phyloP scores from a whole-genome alignment of 1,140 invertebrate species.

The Atta cephalotes region DNA sequence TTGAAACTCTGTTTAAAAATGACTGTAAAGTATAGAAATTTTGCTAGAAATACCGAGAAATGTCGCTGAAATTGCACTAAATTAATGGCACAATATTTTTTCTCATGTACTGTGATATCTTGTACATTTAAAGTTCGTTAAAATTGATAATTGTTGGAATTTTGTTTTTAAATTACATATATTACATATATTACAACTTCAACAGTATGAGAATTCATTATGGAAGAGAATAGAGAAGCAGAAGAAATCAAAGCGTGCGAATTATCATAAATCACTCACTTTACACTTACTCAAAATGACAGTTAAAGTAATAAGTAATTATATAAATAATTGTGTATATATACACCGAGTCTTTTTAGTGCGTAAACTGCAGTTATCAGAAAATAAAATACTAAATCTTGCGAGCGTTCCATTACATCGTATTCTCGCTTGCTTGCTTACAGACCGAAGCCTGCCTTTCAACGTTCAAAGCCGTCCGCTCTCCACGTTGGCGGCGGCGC shows the following conservation, averaged over 20 bases:
- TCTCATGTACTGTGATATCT: too few relatives aligned
- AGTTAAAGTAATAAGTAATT: neutral
- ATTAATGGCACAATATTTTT: too few relatives aligned
- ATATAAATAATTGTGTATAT: neutral
- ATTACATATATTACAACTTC: too few relatives aligned
- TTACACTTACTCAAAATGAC: neutral
- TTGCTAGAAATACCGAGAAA: too few relatives aligned
- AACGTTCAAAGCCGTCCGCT: neutral
- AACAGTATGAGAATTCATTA: too few relatives aligned
- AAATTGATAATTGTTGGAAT: too few relatives aligned
- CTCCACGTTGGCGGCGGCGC: neutral
- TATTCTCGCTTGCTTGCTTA: conserved; percentile 43
- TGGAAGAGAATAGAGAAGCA: neutral
- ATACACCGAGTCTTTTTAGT: neutral
- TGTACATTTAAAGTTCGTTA: too few relatives aligned
- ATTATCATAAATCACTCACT: neutral
- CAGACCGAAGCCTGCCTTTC: conserved; percentile 28
- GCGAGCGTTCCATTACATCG: conserved; percentile 16
- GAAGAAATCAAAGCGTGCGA: neutral
- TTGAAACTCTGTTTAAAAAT: too few relatives aligned
- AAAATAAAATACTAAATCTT: neutral
- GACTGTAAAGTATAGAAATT: too few relatives aligned
- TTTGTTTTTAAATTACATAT: too few relatives aligned
- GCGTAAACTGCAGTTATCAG: neutral
- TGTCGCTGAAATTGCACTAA: too few relatives aligned